Percentiles rank a stretch among this genome's conserved stretches.
These are phyloP conservation scores for Myzus persicae DNA, from an alignment of 1,140 invertebrate genomes.

Conservation along the genomic window DNA sequence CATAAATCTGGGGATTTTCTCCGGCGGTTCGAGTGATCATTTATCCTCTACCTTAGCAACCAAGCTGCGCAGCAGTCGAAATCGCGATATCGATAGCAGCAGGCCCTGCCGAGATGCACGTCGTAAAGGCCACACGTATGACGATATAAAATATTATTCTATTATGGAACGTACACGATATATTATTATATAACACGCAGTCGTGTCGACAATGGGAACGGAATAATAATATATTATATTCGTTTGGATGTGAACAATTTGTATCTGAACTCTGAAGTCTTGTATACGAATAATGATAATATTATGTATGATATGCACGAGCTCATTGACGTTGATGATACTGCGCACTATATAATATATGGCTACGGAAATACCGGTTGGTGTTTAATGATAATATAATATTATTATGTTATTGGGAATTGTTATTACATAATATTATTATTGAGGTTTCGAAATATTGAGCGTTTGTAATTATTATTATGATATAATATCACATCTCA, in stretches of 20 bases:
- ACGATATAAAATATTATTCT: constrained; percentile 11
- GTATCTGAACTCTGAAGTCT: background rate
- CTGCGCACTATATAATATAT: background rate
- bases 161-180: background rate
- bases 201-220: background rate
- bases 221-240: background rate
- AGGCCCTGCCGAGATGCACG: background rate
- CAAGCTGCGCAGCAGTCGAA: background rate
- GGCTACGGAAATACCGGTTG: background rate
- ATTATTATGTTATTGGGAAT: background rate
- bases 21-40: background rate
- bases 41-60: background rate
- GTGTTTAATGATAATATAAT: background rate
- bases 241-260: background rate
- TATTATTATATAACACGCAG: background rate
- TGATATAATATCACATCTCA: too few relatives aligned
- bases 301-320: background rate
- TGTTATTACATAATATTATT: background rate
- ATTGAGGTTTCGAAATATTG: background rate
- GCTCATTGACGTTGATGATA: background rate
- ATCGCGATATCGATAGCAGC: background rate
- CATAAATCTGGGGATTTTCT: background rate
- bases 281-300: background rate
- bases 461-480: too few relatives aligned
- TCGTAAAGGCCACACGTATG: background rate